Conservation (phyloP, 2,888 invertebrate genomes). For the Nomada flava region DNA sequence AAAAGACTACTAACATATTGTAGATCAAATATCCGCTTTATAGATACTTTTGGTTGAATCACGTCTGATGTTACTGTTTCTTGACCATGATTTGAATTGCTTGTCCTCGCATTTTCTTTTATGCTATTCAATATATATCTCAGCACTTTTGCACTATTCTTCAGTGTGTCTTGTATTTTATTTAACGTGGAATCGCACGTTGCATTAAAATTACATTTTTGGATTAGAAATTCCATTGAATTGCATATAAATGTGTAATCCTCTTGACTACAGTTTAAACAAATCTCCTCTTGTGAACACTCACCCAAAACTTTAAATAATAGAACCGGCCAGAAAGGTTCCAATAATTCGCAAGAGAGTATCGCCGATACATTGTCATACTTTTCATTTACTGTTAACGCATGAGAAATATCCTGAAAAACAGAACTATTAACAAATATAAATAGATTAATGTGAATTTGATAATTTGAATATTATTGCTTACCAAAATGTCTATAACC, state of each 20-base stretch:
- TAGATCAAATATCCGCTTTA: slow-evolving; percentile 73
- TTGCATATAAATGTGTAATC: slow-evolving; percentile 65
- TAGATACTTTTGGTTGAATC: slow-evolving; percentile 61
- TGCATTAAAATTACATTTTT: slow-evolving; percentile 67
- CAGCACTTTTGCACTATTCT: slow-evolving; percentile 68
- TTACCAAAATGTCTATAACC: slow-evolving; percentile 80
- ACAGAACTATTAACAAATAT: slow-evolving; percentile 24
- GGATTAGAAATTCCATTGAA: slow-evolving; percentile 72
- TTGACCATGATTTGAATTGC: slow-evolving; percentile 6
- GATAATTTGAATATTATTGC: slow-evolving; percentile 26
- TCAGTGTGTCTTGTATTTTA: slow-evolving; percentile 64
- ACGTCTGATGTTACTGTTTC: slow-evolving; percentile 4
- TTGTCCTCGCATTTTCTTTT: slow-evolving; percentile 30
- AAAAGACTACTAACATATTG: slow-evolving; percentile 71
- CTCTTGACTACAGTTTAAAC: slow-evolving; percentile 55
- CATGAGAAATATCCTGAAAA: slow-evolving; percentile 76
- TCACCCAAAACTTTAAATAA: slow-evolving; percentile 74
- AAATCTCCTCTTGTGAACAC: slow-evolving; percentile 62
- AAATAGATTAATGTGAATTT: slow-evolving; percentile 10
- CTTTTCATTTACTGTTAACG: slow-evolving; percentile 68
- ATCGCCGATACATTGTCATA: slow-evolving; percentile 70
- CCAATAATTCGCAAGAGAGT: slow-evolving; percentile 70
- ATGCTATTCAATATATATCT: slow-evolving; percentile 45
- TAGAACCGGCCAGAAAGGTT: slow-evolving; percentile 76
- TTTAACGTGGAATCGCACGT: slow-evolving; percentile 65